Conservation (phyloP, 2,888 invertebrate species). For the Platycheirus rosarum region DNA sequence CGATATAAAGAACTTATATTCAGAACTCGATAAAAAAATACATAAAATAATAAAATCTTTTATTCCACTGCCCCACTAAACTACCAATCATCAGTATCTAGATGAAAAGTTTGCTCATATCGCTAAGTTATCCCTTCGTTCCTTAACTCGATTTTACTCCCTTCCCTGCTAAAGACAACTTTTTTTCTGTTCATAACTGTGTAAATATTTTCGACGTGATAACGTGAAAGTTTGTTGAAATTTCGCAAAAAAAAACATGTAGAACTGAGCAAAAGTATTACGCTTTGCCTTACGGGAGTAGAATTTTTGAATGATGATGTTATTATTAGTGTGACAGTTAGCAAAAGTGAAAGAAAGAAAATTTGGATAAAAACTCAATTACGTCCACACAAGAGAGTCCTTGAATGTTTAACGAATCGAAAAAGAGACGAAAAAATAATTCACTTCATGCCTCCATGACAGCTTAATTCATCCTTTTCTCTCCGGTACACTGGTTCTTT, state of each 20-base stretch:
- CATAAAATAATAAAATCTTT: not conserved
- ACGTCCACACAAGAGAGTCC: conserved; percentile 15
- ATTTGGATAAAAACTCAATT: conserved; percentile 29
- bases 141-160: conserved; percentile 38
- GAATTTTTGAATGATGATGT: conserved; percentile 39
- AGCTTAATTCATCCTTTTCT: conserved; percentile 15
- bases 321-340: conserved; percentile 35
- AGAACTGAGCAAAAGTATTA: not conserved
- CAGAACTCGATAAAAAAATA: not conserved
- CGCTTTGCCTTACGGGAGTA: not conserved
- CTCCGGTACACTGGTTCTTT: not conserved
- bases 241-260: not conserved
- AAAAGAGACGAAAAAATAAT: conserved; percentile 9
- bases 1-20: no score
- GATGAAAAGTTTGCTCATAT: conserved; percentile 66
- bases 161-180: no score
- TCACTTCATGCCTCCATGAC: conserved; percentile 31
- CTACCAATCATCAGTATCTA: conserved; percentile 60
- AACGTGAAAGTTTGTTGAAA: not conserved
- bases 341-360: conserved; percentile 13
- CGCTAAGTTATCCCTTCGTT: conserved; percentile 53
- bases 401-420: conserved; percentile 55
- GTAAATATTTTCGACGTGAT: conserved; percentile 29
- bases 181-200: conserved; percentile 2
- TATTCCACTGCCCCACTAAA: not conserved